Percentiles rank a stretch among this genome's conserved stretches.
Conservation (phyloP, 35 echinoderm and acorn worm genomes). For the Heliocidaris erythrogramma region DNA sequence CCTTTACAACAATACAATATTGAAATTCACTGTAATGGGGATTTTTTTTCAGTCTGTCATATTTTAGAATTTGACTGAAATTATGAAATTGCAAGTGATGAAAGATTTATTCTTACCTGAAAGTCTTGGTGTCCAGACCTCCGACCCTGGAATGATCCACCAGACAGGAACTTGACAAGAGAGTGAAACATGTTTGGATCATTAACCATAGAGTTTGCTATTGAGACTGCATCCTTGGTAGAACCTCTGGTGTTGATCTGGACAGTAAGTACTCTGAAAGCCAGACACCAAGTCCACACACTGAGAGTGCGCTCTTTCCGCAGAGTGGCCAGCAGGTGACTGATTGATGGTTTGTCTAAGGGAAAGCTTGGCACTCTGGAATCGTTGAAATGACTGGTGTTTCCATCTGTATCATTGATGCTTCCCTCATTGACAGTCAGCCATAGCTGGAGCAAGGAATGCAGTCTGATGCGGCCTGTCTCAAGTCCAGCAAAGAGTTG, state of each 20-base stretch:
- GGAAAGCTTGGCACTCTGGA: constrained; percentile 73
- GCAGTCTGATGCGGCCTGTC: background rate
- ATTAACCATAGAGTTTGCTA: constrained; percentile 71
- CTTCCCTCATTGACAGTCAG: constrained; percentile 57
- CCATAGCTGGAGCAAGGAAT: constrained; percentile 79
- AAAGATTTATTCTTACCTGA: constrained; percentile 61
- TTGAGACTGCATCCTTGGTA: constrained; percentile 45
- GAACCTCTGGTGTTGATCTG: constrained; percentile 70
- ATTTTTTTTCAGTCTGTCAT: no score
- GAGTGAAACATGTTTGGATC: constrained; percentile 74
- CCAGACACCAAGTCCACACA: constrained; percentile 85
- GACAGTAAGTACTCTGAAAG: constrained; percentile 75
- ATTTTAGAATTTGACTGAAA: background rate
- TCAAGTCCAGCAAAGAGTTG: constrained; percentile 78
- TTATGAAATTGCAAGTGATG: background rate
- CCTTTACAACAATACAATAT: background rate
- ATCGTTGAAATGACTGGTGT: constrained; percentile 66
- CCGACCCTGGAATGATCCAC: constrained; percentile 64
- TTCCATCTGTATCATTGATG: constrained; percentile 50
- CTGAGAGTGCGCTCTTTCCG: constrained; percentile 63
- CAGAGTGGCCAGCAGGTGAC: constrained; percentile 67
- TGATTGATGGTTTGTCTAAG: constrained; percentile 66
- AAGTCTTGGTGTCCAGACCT: constrained; percentile 65
- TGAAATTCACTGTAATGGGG: background rate
- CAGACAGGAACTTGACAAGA: constrained; percentile 86